Evolutionary conservation across 2,888 invertebrate species (phyloP).

Genomic region (Vannuccia rotundouncinata): DNA sequence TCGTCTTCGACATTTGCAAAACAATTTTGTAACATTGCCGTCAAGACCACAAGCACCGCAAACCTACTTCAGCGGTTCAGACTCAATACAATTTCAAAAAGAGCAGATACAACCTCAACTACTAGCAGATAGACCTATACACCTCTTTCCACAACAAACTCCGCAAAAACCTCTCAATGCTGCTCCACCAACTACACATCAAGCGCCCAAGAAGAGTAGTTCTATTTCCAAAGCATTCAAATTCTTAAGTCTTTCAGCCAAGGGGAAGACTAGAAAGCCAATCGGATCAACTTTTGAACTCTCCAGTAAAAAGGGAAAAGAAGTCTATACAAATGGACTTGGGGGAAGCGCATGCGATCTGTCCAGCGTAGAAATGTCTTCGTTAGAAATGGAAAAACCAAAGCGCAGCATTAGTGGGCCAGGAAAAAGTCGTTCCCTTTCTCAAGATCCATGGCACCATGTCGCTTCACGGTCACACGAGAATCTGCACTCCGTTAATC

Average conservation of each 20-base stretch:
- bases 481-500: background rate
- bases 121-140: background rate
- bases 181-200: no score
- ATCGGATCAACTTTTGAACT: background rate
- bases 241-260: background rate
- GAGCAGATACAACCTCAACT: no score
- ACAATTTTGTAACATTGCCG: background rate
- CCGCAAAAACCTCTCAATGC: background rate
- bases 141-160: background rate
- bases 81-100: no score
- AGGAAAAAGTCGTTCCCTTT: background rate
- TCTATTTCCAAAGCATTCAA: background rate
- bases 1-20: background rate
- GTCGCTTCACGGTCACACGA: background rate
- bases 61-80: no score
- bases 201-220: background rate
- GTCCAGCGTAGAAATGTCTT: background rate
- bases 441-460: background rate
- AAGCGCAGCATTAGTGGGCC: background rate
- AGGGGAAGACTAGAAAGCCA: background rate
- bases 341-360: background rate
- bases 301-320: background rate
- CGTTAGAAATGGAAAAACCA: background rate
- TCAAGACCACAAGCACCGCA: background rate
- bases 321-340: background rate